A percentile compares a stretch with the other conserved stretches of the same genome.
Evolutionary conservation across 2,888 invertebrate species (phyloP).

Genomic region (Coelopa pilipes): DNA sequence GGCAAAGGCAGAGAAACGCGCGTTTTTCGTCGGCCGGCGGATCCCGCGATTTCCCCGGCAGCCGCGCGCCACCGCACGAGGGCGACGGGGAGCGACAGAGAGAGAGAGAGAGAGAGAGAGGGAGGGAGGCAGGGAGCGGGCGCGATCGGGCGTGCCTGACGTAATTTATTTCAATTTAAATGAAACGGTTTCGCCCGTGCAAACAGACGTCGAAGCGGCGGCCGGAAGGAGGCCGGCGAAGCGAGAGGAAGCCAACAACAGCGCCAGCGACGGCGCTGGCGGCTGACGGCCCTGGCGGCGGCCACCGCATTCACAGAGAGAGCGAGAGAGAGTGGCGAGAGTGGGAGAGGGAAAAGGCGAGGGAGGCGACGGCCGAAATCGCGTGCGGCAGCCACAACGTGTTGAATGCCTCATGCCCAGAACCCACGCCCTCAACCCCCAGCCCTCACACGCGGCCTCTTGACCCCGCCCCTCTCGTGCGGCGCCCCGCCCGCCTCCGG

Average conservation of each 20-base stretch:
- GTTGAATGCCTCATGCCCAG: conserved; percentile 31
- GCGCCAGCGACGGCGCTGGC: neutral
- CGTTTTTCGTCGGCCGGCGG: no score
- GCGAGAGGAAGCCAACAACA: neutral
- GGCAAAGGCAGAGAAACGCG: neutral
- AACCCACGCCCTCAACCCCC: no score
- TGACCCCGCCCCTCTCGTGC: neutral
- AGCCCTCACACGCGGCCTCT: no score
- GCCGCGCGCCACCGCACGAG: neutral
- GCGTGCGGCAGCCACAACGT: conserved; percentile 33
- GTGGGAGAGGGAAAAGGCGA: neutral
- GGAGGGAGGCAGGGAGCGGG: no score
- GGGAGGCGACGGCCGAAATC: neutral
- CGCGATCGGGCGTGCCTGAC: neutral
- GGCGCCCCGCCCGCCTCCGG: no score
- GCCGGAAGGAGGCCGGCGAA: neutral
- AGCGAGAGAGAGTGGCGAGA: neutral
- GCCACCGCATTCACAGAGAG: neutral
- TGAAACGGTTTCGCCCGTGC: conserved; percentile 33
- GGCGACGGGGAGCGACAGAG: no score
- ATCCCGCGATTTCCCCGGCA: neutral
- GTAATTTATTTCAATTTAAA: conserved; percentile 33
- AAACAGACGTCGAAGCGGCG: conserved; percentile 26
- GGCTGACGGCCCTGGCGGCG: neutral
- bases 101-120: neutral